These are phyloP conservation scores for Germaria angustata DNA, from an alignment of 2,888 invertebrate genomes.

Conservation along the genomic window DNA sequence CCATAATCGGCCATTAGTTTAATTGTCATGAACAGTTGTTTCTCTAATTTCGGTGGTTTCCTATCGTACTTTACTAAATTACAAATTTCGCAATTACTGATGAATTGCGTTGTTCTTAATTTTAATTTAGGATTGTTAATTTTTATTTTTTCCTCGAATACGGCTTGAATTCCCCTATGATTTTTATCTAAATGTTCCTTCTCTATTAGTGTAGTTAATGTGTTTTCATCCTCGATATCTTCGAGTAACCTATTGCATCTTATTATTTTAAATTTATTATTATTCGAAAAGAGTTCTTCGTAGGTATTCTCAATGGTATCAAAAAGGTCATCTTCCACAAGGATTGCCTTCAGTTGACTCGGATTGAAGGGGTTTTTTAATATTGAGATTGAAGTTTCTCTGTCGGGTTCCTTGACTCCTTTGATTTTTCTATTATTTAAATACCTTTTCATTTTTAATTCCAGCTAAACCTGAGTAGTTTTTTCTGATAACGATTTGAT, in stretches of 20 bases:
- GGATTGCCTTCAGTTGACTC: background rate
- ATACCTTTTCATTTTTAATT: background rate
- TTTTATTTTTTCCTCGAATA: constrained; percentile 5
- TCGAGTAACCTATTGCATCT: background rate
- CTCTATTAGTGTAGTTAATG: background rate
- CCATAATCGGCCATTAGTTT: constrained; percentile 13
- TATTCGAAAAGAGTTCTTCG: constrained; percentile 5
- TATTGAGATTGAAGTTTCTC: background rate
- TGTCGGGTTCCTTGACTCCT: background rate
- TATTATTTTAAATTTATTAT: too few relatives aligned
- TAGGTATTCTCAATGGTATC: background rate
- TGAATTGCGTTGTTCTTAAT: too few relatives aligned
- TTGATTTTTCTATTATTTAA: background rate
- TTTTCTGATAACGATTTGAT: background rate
- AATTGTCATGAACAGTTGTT: background rate
- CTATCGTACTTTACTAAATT: too few relatives aligned
- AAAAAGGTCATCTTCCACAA: background rate
- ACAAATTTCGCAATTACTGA: too few relatives aligned
- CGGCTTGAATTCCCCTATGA: background rate
- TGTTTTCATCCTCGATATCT: constrained; percentile 9
- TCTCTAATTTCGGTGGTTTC: background rate
- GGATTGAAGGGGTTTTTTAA: background rate
- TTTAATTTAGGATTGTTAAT: constrained; percentile 36
- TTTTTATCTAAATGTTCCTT: constrained; percentile 17
- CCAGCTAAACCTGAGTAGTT: background rate